A percentile compares a stretch with the other conserved stretches of the same genome.
phyloP scores from a whole-genome alignment of 2,113 vertebrate genomes.

The Anolis sagrei region DNA sequence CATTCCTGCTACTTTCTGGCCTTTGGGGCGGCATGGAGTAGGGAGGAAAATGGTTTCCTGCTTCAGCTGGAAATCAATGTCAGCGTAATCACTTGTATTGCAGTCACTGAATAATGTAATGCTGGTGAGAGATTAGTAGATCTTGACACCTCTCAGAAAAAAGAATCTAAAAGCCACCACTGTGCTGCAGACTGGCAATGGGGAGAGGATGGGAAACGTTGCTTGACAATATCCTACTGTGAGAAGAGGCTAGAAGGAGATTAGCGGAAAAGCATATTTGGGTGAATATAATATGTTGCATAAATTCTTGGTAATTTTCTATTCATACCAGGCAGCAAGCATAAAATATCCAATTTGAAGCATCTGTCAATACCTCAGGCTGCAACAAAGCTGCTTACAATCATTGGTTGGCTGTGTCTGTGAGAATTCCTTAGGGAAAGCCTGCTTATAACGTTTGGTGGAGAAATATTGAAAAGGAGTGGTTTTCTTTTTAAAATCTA shows the following conservation, averaged over 20 bases:
- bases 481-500: slow-evolving; percentile 64
- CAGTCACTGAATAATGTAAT: neutral
- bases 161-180: neutral
- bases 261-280: slow-evolving; percentile 37
- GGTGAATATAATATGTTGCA: slow-evolving; percentile 45
- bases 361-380: slow-evolving; percentile 73
- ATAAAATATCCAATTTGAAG: slow-evolving; percentile 56
- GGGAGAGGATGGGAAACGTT: neutral
- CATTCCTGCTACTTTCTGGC: slow-evolving; percentile 12
- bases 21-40: neutral
- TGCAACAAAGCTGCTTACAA: slow-evolving; percentile 49
- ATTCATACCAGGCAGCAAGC: slow-evolving; percentile 59
- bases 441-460: slow-evolving; percentile 58
- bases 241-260: slow-evolving; percentile 13
- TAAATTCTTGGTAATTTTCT: slow-evolving; percentile 45
- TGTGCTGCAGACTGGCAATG: fast-evolving
- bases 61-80: slow-evolving; percentile 40
- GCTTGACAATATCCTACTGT: neutral
- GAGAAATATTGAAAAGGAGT: slow-evolving; percentile 61
- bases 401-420: slow-evolving; percentile 59
- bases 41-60: slow-evolving; percentile 22
- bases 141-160: neutral
- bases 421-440: slow-evolving; percentile 63
- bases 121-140: slow-evolving; percentile 17
- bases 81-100: slow-evolving; percentile 48